A percentile compares a stretch with the other conserved stretches of the same genome.
Conservation (phyloP, 1,140 invertebrate genomes). For the Chymomyza costata region DNA sequence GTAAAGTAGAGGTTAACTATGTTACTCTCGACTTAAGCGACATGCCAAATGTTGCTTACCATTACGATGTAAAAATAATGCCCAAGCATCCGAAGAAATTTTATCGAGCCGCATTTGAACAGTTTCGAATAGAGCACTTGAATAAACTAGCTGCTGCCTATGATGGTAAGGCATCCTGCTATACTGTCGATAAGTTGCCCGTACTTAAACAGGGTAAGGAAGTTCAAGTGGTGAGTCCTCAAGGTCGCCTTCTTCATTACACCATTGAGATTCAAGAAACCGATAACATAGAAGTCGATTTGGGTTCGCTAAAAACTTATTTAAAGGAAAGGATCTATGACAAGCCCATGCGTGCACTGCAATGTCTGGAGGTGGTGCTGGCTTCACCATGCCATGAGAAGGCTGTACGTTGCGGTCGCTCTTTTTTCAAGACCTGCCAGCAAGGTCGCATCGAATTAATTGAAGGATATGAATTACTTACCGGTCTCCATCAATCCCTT, state of each 20-base stretch:
- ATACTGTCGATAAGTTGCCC: constrained; percentile 7
- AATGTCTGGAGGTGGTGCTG: constrained; percentile 88
- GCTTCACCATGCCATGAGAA: constrained; percentile 69
- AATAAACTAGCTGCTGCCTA: constrained; percentile 77
- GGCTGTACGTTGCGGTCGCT: constrained; percentile 76
- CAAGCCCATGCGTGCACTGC: constrained; percentile 80
- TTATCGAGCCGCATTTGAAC: constrained; percentile 43
- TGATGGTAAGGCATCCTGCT: constrained; percentile 79
- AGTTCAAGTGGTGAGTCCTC: constrained; percentile 10
- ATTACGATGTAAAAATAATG: constrained; percentile 77
- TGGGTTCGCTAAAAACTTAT: constrained; percentile 70
- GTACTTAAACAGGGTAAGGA: constrained; percentile 1
- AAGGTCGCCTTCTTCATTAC: constrained; percentile 70
- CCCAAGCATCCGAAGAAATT: constrained; percentile 76
- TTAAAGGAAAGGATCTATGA: constrained; percentile 49
- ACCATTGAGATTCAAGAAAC: constrained; percentile 78
- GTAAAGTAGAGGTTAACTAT: constrained; percentile 78
- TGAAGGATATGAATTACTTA: constrained; percentile 81
- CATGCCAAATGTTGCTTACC: constrained; percentile 74
- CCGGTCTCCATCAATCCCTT: constrained; percentile 83
- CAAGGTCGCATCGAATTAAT: constrained; percentile 73
- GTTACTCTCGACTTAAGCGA: constrained; percentile 74
- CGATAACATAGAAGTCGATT: constrained; percentile 77
- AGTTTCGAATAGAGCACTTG: constrained; percentile 33
- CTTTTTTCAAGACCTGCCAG: constrained; percentile 57